Percentiles rank a stretch among this genome's conserved stretches.
Conservation (phyloP, 1,140 invertebrate genomes). For the Plectrocnemia conspersa region DNA sequence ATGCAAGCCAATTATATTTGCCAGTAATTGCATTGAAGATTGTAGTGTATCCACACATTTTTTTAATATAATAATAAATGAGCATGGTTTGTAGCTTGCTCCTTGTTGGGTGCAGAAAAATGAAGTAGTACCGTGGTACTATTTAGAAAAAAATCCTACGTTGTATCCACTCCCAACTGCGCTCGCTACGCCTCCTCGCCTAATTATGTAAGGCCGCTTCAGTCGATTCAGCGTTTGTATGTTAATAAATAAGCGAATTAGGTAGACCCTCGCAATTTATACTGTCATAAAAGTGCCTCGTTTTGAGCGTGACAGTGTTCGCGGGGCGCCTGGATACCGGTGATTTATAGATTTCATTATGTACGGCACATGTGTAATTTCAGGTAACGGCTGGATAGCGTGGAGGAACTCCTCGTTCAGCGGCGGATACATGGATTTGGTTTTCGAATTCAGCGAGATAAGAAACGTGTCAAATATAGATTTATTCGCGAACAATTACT, state of each 20-base stretch:
- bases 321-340: neutral
- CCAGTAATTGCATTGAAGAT: too few species aligned
- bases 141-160: too few species aligned
- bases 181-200: conserved; percentile 10
- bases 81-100: too few species aligned
- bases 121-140: too few species aligned
- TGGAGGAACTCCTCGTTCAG: conserved; percentile 64
- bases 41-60: too few species aligned
- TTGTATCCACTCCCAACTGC: too few species aligned
- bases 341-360: conserved; percentile 10
- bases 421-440: conserved; percentile 53
- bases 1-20: too few species aligned
- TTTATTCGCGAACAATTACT: conserved; percentile 70
- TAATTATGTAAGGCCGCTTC: neutral
- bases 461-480: conserved; percentile 63
- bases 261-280: neutral
- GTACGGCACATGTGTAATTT: conserved; percentile 30
- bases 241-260: neutral
- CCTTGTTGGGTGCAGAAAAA: too few species aligned
- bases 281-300: neutral
- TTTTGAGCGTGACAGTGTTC: neutral
- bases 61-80: too few species aligned
- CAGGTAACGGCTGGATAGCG: conserved; percentile 74
- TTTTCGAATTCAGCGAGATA: conserved; percentile 64
- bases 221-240: neutral